Base-by-base conservation (phyloP, 2,113 vertebrate genomes). In the Peromyscus maniculatus region DNA sequence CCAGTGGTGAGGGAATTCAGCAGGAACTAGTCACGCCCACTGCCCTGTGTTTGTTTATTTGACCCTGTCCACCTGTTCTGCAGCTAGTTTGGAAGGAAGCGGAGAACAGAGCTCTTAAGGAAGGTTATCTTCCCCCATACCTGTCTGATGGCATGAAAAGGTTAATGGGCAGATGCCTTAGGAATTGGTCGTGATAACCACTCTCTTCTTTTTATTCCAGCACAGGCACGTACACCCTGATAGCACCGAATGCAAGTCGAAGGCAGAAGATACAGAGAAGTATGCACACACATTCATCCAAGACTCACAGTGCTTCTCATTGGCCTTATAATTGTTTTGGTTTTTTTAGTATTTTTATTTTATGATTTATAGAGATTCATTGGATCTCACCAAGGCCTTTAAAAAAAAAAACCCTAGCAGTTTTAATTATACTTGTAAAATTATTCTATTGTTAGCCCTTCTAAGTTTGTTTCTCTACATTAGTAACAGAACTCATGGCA, bases 181-280 rank as follows among this genome's bases (percentile, higher is more conserved):
- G 49, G 71, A 46, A 2, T 80, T 94, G 93, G 66, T 94, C 28
- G 26, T 19, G 78, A 82, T 93, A 89, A 95, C 7, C 39, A 59
- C 39, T 79, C n/a, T 79, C 82, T 28, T 95, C 31, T 96, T 96
- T 97, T 98, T 13, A 26, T 98, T 98, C 91, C 98, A 99, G 99
- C 93, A 87, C 87, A 9, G 49, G 83, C 1, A 98, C 98, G 0
- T 99, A 98, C 91, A 98, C 98, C 24, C 0, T 99, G 96, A 98
- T 99, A 94, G 74, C 98, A 78, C 99, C 99, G 16, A 98, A 99
- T 15, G 83, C 98, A 97, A 97, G 96, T 75, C 98, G 96, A 90
- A 98, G 99, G 97, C 98, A 84, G 39, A 57, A 98, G 96, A 39
- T 99, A 22, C 98, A 92, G 69, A 98, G 36, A 92, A 98, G 99